Percentiles rank a stretch among this genome's conserved stretches.
phyloP scores from a whole-genome alignment of 2,113 vertebrate species.

The Heteronetta atricapilla region DNA sequence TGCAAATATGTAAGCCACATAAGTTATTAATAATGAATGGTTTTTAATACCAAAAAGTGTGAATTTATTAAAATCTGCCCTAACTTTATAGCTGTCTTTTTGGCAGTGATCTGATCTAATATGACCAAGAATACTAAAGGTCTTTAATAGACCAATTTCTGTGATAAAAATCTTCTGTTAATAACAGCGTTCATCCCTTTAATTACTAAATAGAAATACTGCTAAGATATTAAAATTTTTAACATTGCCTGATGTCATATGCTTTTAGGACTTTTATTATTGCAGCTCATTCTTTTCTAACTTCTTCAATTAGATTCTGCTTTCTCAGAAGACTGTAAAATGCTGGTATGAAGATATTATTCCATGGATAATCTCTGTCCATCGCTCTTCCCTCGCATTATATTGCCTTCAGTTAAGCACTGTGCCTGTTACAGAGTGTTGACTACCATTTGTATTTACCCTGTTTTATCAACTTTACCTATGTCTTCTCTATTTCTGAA shows the following conservation, averaged over 20 bases:
- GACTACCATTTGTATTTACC: background rate
- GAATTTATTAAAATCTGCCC: slow-evolving; percentile 31
- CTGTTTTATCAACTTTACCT: background rate
- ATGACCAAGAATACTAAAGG: background rate
- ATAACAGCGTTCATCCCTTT: background rate
- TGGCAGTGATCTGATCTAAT: background rate
- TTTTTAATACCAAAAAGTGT: background rate
- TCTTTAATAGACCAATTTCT: background rate
- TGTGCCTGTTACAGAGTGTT: background rate
- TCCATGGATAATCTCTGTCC: background rate
- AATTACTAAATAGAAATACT: slow-evolving; percentile 21
- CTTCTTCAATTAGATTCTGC: background rate
- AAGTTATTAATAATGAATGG: slow-evolving; percentile 25
- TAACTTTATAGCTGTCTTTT: background rate
- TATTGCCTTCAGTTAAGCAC: background rate
- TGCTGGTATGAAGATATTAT: background rate
- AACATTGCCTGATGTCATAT: background rate
- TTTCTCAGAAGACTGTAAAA: background rate
- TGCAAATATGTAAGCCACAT: background rate
- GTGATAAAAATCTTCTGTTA: background rate
- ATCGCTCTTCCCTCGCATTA: background rate
- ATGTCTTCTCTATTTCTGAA: background rate
- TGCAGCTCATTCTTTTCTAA: background rate
- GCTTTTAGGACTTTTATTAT: background rate
- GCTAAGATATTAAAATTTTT: background rate